Evolutionary conservation across 2,888 invertebrate genomes (phyloP), one percentile per base, ranked within the genome.

Genomic region (Aphodius sticticus): DNA sequence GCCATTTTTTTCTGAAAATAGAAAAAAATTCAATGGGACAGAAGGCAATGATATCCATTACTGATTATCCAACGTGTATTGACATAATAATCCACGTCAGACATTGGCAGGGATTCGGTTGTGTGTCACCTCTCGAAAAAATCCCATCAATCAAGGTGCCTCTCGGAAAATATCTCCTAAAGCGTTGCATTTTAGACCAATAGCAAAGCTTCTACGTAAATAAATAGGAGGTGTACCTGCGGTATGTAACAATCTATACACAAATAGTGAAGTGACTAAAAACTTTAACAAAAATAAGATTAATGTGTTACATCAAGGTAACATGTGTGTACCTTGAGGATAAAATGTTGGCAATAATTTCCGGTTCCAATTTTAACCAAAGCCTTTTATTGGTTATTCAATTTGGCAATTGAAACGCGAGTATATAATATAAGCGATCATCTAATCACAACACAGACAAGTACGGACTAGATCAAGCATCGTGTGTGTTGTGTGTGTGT

Each of bases 261-360:
- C 53, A 53, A 53, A 53, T 53, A 53, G 53, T 9, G 53, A 53
- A 53, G 53, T 53, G 53, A 53, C 53, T 53, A 53, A 53, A 53
- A 1, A 53, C 7, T 53, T 53, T 53, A 53, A 53, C 9, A 53
- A 37, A 9, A 78, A 70, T 26, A 76, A 78, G 15, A 70, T 70
- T 6, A 69, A 36, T 69, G 35, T 35, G 14, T 69, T 16, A 76
- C 37, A 53, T 9, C 16, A 75, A n/a, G 37, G 36, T 15, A 69
- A 14, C 36, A 77, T 26, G 35, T 77, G 69, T 14, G 7, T 35
- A 74, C 80, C 80, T 80, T 80, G 80, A 80, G 72, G 16, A 12
- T 37, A 77, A 77, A 76, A 70, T 75, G 72, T 80, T 80, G 80
- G 80, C 80, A 80, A 71, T 78, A 76, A 77, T 77, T 77, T 79